Percentiles rank a stretch among this genome's conserved stretches.
phyloP scores from a whole-genome alignment of 2,113 vertebrate genomes.

The Hemiprocne comata region DNA sequence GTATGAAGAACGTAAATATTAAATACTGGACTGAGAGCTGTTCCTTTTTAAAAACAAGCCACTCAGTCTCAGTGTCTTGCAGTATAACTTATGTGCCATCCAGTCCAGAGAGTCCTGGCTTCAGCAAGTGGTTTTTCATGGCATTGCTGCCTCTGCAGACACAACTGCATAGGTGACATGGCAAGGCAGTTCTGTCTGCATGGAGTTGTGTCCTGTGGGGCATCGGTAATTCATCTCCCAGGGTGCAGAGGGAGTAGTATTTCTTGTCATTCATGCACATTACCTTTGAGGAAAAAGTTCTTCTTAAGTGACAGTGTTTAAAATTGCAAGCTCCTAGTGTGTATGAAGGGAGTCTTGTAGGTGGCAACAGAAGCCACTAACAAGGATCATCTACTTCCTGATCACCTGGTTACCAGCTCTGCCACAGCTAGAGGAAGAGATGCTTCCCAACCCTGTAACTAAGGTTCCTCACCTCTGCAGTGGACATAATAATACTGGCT shows the following conservation, averaged over 20 bases:
- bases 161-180: fast-evolving
- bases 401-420: not conserved
- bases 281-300: not conserved
- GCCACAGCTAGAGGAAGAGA: not conserved
- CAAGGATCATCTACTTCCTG: not conserved
- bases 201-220: not conserved
- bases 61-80: not conserved
- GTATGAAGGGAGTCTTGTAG: not conserved
- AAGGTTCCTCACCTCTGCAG: not conserved
- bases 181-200: not conserved
- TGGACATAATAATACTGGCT: not conserved
- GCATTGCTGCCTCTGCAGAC: not conserved
- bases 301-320: not conserved
- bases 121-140: not conserved
- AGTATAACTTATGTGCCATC: not conserved
- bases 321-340: not conserved
- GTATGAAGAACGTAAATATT: not conserved
- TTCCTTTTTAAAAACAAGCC: not conserved
- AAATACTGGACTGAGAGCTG: not conserved
- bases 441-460: not conserved
- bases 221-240: not conserved
- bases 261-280: not conserved
- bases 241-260: not conserved
- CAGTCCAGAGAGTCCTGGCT: not conserved
- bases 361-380: not conserved